phyloP scores from a whole-genome alignment of 2,888 invertebrate species.

The Ichneumoninae sp. region DNA sequence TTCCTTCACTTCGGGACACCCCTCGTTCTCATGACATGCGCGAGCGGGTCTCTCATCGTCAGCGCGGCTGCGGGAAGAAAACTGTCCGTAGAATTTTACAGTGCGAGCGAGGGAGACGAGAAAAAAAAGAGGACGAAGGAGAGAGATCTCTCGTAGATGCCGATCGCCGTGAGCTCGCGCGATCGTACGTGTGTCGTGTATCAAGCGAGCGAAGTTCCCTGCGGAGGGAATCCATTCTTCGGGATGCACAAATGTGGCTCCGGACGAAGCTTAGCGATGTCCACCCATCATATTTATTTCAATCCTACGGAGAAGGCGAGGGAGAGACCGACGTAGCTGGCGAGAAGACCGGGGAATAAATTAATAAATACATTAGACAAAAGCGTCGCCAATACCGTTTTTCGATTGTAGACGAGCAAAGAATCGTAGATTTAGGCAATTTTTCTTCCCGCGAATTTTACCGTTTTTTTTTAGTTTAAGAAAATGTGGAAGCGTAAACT shows the following conservation, averaged over 20 bases:
- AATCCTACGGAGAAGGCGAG: slow-evolving; percentile 2
- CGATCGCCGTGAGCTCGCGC: slow-evolving; percentile 57
- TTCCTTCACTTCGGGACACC: slow-evolving; percentile 30
- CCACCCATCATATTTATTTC: slow-evolving; percentile 46
- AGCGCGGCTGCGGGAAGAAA: slow-evolving; percentile 29
- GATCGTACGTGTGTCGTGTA: slow-evolving; percentile 63
- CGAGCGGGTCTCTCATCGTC: slow-evolving; percentile 57
- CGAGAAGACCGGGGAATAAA: not conserved
- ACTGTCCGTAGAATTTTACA: slow-evolving; percentile 11
- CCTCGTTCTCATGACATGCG: slow-evolving; percentile 64
- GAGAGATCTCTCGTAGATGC: slow-evolving; percentile 60
- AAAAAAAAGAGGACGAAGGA: slow-evolving; percentile 42
- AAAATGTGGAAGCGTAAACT: no score
- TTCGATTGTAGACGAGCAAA: no score
- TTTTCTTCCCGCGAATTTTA: no score
- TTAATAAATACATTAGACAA: not conserved
- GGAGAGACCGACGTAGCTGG: not conserved
- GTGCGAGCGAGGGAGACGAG: slow-evolving; percentile 6
- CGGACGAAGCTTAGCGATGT: not conserved
- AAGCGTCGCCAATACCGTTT: no score
- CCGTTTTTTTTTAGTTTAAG: no score
- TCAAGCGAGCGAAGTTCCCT: slow-evolving; percentile 55
- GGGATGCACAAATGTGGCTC: slow-evolving; percentile 58
- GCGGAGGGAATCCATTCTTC: slow-evolving; percentile 48
- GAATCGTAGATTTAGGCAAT: no score